Conservation (phyloP, 1,140 invertebrate species). For the Drosophila albomicans region DNA sequence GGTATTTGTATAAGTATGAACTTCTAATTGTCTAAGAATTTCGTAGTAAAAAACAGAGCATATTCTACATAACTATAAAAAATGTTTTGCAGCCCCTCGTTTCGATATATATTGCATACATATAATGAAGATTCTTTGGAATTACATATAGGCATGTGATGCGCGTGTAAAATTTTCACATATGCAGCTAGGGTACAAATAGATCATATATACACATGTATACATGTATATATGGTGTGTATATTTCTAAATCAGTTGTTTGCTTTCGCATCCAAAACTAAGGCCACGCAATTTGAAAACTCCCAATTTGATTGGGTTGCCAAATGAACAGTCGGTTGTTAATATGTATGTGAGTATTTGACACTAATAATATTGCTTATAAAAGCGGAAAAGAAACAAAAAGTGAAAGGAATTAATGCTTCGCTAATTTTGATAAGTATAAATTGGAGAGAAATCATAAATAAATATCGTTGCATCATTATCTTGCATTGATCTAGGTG, state of each 20-base stretch:
- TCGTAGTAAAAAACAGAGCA: conserved; percentile 27
- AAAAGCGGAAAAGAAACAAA: neutral
- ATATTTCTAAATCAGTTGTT: conserved; percentile 45
- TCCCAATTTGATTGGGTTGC: conserved; percentile 60
- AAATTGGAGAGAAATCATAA: conserved; percentile 24
- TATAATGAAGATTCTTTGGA: conserved; percentile 59
- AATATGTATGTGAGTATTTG: conserved; percentile 66
- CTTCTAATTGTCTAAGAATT: conserved; percentile 27
- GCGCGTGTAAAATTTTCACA: conserved; percentile 7
- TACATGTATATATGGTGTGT: conserved; percentile 20
- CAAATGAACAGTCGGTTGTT: conserved; percentile 25
- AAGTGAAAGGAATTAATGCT: conserved; percentile 22
- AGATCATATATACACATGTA: conserved; percentile 14
- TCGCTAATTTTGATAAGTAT: conserved; percentile 20
- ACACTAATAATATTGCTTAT: conserved; percentile 16
- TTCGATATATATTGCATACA: conserved; percentile 8
- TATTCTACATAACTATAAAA: conserved; percentile 23
- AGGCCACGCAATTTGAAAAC: conserved; percentile 63
- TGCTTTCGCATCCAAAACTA: conserved; percentile 60
- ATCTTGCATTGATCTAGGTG: conserved; percentile 55
- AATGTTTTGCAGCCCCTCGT: neutral
- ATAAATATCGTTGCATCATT: conserved; percentile 25
- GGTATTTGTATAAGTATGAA: conserved; percentile 7
- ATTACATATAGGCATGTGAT: conserved; percentile 21
- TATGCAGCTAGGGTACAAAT: conserved; percentile 20